A percentile compares a stretch with the other conserved stretches of the same genome.
phyloP scores from a whole-genome alignment of 2,888 invertebrate species.

The Alentia gelatinosa region DNA sequence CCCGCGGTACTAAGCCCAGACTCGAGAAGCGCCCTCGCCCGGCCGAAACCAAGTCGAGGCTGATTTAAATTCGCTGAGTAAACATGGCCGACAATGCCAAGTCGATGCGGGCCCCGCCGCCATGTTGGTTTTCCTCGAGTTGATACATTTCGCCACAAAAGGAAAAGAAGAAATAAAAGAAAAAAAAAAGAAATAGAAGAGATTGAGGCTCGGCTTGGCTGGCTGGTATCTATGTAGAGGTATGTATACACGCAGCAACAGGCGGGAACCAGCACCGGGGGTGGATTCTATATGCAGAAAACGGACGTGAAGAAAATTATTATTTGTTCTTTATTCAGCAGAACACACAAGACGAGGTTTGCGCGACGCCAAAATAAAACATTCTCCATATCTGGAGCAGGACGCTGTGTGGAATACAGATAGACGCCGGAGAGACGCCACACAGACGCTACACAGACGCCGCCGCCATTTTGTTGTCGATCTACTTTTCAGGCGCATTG shows the following conservation, averaged over 20 bases:
- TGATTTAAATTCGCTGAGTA: not conserved
- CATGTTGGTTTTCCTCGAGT: constrained; percentile 4
- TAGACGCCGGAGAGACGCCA: no score
- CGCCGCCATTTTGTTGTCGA: no score
- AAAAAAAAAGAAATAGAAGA: no score
- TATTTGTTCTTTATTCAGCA: not conserved
- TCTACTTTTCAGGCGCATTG: no score
- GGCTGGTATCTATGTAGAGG: not conserved
- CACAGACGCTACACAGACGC: no score
- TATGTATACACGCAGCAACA: not conserved
- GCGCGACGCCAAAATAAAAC: not conserved
- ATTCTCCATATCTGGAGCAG: not conserved
- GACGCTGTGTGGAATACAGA: not conserved
- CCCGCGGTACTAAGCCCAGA: not conserved
- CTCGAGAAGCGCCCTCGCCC: not conserved
- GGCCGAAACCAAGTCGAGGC: not conserved
- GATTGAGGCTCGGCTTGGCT: not conserved
- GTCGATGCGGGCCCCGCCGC: not conserved
- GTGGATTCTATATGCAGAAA: not conserved
- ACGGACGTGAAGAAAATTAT: not conserved
- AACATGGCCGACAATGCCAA: not conserved
- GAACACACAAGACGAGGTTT: not conserved
- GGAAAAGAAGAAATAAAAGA: not conserved
- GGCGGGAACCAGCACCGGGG: not conserved
- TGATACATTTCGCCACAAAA: not conserved